phyloP scores from a whole-genome alignment of 2,113 vertebrate genomes.

The Tauraco erythrolophus region DNA sequence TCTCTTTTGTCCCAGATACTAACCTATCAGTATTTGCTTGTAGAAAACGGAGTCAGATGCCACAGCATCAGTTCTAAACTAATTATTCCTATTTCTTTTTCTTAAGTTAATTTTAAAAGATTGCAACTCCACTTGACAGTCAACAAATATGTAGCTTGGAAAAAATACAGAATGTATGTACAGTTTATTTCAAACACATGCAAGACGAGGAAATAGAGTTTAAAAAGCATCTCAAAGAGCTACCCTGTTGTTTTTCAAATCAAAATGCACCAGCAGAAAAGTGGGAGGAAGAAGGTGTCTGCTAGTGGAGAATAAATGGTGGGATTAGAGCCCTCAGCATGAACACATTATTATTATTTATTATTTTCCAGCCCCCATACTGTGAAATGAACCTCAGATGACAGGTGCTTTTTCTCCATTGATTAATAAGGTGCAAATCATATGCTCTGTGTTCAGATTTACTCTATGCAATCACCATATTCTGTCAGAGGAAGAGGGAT shows the following conservation, averaged over 20 bases:
- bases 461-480: neutral
- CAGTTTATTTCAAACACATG: neutral
- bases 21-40: neutral
- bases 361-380: constrained; percentile 30
- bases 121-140: neutral
- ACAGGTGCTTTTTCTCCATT: constrained; percentile 45
- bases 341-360: constrained; percentile 64
- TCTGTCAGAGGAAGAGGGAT: constrained; percentile 10
- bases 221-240: neutral
- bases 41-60: neutral
- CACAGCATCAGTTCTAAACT: neutral
- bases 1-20: neutral
- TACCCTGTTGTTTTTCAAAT: neutral
- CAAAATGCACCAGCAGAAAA: constrained; percentile 4
- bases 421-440: constrained; percentile 47
- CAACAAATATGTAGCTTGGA: neutral
- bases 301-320: neutral
- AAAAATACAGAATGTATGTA: neutral
- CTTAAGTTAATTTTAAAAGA: neutral
- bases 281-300: constrained; percentile 10
- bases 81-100: neutral
- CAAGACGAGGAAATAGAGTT: neutral
- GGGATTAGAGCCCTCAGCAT: constrained; percentile 56
- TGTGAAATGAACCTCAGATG: constrained; percentile 31
- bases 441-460: neutral